Conservation (phyloP, 2,113 vertebrate genomes). For the Gobiocypris rarus region DNA sequence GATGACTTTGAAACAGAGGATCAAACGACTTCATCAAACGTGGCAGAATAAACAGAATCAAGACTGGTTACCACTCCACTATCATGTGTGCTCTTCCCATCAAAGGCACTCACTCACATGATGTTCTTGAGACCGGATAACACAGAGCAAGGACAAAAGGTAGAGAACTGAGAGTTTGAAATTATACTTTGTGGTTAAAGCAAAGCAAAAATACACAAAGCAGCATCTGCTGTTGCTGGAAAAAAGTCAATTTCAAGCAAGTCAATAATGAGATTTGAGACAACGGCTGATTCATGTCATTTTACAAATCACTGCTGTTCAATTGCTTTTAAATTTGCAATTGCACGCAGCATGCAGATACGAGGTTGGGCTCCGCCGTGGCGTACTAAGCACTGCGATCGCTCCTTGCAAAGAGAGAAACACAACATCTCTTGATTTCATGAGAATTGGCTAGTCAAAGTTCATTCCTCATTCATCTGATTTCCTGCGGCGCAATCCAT, state of each 20-base stretch:
- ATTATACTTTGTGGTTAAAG: slow-evolving; percentile 33
- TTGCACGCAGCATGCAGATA: slow-evolving; percentile 4
- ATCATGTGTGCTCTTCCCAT: slow-evolving; percentile 35
- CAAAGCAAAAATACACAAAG: slow-evolving; percentile 17
- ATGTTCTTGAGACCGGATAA: slow-evolving; percentile 26
- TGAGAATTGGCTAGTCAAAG: slow-evolving; percentile 13
- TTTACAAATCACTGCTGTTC: slow-evolving; percentile 34
- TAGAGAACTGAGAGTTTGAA: slow-evolving; percentile 5
- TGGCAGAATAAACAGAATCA: slow-evolving; percentile 60
- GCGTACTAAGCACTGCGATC: background rate
- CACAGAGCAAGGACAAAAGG: slow-evolving; percentile 16
- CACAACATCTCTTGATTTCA: slow-evolving; percentile 23
- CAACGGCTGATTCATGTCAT: slow-evolving; percentile 34
- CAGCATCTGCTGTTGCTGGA: slow-evolving; percentile 4
- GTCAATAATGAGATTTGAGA: slow-evolving; percentile 40
- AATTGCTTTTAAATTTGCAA: slow-evolving; percentile 40
- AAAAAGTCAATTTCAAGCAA: background rate
- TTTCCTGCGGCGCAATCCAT: slow-evolving; percentile 30
- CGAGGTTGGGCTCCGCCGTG: background rate
- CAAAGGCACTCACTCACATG: slow-evolving; percentile 33
- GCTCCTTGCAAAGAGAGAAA: background rate
- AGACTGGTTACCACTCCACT: slow-evolving; percentile 48
- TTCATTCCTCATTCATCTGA: slow-evolving; percentile 25
- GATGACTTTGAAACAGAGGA: slow-evolving; percentile 63
- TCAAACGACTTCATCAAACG: slow-evolving; percentile 64